Base-by-base conservation (phyloP, 2,888 invertebrate genomes). In the Encarsia formosa region DNA sequence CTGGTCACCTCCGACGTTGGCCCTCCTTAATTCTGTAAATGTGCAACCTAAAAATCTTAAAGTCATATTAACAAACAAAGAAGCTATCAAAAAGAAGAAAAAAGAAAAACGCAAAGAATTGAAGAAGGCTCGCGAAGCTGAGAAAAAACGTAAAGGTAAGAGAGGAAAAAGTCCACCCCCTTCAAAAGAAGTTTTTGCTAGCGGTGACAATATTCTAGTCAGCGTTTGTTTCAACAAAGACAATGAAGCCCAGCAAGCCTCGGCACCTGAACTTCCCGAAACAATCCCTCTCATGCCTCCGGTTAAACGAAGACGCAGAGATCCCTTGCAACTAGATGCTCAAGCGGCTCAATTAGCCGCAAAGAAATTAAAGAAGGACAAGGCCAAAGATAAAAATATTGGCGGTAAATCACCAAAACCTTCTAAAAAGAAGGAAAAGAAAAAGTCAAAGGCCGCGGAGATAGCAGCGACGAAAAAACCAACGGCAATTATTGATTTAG, bases 141-240 rank as follows among this genome's bases (percentile, higher is more conserved):
- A 68, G 57, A 69, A 70, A 65, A 76, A 75, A 48, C 74, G 75
- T 41, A 73, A 71, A 26, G 75, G 75, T 39, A 75, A 75, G 46
- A 75, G 75, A 50, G 71, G 69, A 13, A 75, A 75, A 38, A 81
- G 81, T 0, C 79, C 78, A n/a, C 81, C 79, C 45, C 88, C 89
- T 1, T 87, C 88, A 2, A 93, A 93, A 71, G 92, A 92, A 75
- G 91, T 94, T 3, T 93, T 91, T 71, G 91, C 93, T 0, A 91
- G 92, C 11, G 93, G 93, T 3, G 91, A 93, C 74, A 93, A 92
- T 71, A 93, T 94, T 65, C 81, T 94, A 58, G 92, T 94, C 11
- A 92, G 91, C 75, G 91, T 94, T 16, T 92, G 91, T 73, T 94
- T 93, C 75, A 87, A 88, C 70, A 88, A 89, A 63, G 73, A 74